phyloP scores from a whole-genome alignment of 2,797 vertebrate species.

The Rhynchonycteris naso region DNA sequence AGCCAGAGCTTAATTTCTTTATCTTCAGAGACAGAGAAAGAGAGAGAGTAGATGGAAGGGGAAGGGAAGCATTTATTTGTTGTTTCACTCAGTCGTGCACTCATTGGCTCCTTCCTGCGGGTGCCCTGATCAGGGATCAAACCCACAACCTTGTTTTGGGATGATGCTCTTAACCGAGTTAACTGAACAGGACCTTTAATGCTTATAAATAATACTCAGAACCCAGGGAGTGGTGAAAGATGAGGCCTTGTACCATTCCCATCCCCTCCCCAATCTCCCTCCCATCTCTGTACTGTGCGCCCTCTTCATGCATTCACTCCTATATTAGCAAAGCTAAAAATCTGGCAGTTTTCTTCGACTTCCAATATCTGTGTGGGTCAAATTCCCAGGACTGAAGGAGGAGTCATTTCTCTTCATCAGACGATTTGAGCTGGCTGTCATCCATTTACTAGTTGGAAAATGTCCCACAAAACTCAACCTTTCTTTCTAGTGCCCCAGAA shows the following conservation, averaged over 20 bases:
- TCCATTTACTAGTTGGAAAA: slow-evolving; percentile 16
- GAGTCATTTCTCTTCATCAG: background rate
- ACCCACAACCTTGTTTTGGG: too few relatives aligned
- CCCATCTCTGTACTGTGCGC: background rate
- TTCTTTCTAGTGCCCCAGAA: background rate
- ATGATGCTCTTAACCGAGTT: too few relatives aligned
- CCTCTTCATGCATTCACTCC: background rate
- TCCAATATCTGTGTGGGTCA: slow-evolving; percentile 2
- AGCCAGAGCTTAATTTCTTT: too few relatives aligned
- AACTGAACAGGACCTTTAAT: too few relatives aligned
- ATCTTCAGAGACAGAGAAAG: too few relatives aligned
- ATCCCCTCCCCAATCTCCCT: background rate
- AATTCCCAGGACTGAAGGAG: background rate
- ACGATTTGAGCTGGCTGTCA: background rate
- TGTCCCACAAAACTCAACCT: background rate
- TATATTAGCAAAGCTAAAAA: slow-evolving; percentile 13
- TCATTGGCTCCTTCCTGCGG: too few relatives aligned
- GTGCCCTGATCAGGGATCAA: too few relatives aligned
- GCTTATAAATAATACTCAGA: background rate
- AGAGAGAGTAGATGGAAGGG: too few relatives aligned
- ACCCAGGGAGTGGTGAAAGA: background rate
- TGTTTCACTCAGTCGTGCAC: too few relatives aligned
- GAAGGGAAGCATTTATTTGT: too few relatives aligned
- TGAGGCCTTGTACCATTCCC: background rate
- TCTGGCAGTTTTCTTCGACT: background rate